Conservation (phyloP, 2,888 invertebrate species). For the Leptinotarsa haldemani region DNA sequence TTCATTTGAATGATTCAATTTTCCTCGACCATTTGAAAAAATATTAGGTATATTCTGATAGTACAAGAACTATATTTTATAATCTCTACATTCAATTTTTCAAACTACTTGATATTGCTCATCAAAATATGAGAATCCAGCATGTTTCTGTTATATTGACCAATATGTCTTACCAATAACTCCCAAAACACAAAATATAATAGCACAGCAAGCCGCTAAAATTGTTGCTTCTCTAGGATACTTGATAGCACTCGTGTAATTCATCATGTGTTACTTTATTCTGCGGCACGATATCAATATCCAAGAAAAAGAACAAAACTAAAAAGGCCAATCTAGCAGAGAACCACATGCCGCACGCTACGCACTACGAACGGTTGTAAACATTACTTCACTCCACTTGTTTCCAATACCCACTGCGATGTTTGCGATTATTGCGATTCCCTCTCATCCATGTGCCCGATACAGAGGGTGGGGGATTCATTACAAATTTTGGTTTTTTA, state of each 20-base stretch:
- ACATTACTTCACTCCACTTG: conserved; percentile 29
- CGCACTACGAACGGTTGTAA: conserved; percentile 23
- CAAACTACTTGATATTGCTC: not conserved
- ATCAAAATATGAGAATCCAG: not conserved
- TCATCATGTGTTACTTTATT: conserved; percentile 31
- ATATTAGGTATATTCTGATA: too few species aligned
- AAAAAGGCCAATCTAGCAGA: conserved; percentile 23
- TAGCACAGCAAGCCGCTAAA: conserved; percentile 82
- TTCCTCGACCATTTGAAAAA: too few species aligned
- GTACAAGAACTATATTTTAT: too few species aligned
- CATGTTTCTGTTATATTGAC: not conserved
- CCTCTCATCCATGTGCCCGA: conserved; percentile 26
- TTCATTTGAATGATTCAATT: too few species aligned
- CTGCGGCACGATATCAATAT: conserved; percentile 5
- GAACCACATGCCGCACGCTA: conserved; percentile 18
- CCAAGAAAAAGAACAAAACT: conserved; percentile 19
- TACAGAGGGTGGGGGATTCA: conserved; percentile 23
- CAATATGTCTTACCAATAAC: conserved; percentile 75
- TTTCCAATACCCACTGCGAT: conserved; percentile 28
- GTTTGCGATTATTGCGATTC: conserved; percentile 29
- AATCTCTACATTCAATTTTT: not conserved
- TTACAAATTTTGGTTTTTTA: conserved; percentile 20
- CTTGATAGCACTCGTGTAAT: conserved; percentile 47
- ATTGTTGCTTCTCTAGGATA: conserved; percentile 82
- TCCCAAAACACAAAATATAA: conserved; percentile 82